A percentile compares a stretch with the other conserved stretches of the same genome.
Evolutionary conservation across 2,888 invertebrate species (phyloP).

Genomic region (Melikaiella ostensackeni): DNA sequence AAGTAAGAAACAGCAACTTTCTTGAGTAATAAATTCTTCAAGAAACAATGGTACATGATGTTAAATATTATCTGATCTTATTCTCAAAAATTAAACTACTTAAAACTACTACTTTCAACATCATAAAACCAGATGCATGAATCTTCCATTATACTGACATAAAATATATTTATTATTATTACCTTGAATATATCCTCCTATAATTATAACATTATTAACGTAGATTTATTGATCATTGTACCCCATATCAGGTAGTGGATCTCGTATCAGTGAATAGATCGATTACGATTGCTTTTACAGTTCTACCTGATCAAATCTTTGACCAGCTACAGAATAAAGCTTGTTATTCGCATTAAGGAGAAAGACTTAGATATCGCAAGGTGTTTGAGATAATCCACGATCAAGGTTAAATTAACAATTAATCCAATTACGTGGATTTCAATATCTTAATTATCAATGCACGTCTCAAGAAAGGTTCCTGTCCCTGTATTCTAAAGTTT

Average conservation of each 20-base stretch:
- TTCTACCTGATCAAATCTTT: conserved; percentile 12
- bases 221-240: conserved; percentile 31
- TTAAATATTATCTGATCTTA: conserved; percentile 8
- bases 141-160: conserved; percentile 22
- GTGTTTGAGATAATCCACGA: neutral
- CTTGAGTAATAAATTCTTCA: neutral
- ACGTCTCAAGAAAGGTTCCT: conserved; percentile 43
- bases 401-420: conserved; percentile 53
- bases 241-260: conserved; percentile 15
- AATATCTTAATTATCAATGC: conserved; percentile 62
- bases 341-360: conserved; percentile 19
- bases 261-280: conserved; percentile 15
- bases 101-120: conserved; percentile 10
- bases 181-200: neutral
- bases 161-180: conserved; percentile 10
- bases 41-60: conserved; percentile 2
- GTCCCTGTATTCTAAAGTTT: neutral
- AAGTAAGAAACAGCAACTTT: neutral
- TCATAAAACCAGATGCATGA: neutral
- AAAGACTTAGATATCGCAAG: neutral
- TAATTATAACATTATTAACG: conserved; percentile 24
- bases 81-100: conserved; percentile 4
- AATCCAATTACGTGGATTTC: conserved; percentile 49
- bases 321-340: conserved; percentile 27
- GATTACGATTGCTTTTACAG: conserved; percentile 31